These are phyloP conservation scores for Ptychoptera contaminata DNA, from an alignment of 2,888 invertebrate species.

Conservation along the genomic window DNA sequence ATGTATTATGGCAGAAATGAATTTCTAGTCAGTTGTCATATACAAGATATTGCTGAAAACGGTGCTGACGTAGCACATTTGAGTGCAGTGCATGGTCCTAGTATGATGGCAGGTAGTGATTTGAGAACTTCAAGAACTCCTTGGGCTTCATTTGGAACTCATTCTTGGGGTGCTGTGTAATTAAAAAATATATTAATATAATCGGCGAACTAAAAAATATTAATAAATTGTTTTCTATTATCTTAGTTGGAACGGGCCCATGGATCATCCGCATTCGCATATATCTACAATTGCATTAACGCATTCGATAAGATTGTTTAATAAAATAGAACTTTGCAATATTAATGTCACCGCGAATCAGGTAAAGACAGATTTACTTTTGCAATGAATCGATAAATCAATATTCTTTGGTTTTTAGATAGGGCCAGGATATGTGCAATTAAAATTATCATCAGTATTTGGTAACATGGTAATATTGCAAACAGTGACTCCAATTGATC, in stretches of 20 bases:
- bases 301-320: slow-evolving; percentile 46
- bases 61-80: slow-evolving; percentile 76
- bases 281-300: slow-evolving; percentile 43
- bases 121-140: slow-evolving; percentile 23
- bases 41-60: slow-evolving; percentile 84
- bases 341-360: slow-evolving; percentile 49
- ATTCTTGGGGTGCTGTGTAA: slow-evolving; percentile 38
- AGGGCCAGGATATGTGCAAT: slow-evolving; percentile 64
- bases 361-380: slow-evolving; percentile 27
- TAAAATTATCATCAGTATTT: slow-evolving; percentile 41
- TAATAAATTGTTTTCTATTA: not conserved
- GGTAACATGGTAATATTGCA: slow-evolving; percentile 52
- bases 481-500: slow-evolving; percentile 62
- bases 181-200: too few relatives aligned
- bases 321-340: slow-evolving; percentile 37
- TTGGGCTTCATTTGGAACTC: slow-evolving; percentile 31
- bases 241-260: slow-evolving; percentile 32
- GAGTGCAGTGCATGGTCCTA: slow-evolving; percentile 54
- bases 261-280: slow-evolving; percentile 35
- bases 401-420: slow-evolving; percentile 27
- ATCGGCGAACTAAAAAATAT: too few relatives aligned
- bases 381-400: not conserved
- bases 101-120: slow-evolving; percentile 35
- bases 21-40: slow-evolving; percentile 59
- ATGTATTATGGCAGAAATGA: slow-evolving; percentile 61